phyloP scores from a whole-genome alignment of 2,797 vertebrate genomes.

The Podargus strigoides region DNA sequence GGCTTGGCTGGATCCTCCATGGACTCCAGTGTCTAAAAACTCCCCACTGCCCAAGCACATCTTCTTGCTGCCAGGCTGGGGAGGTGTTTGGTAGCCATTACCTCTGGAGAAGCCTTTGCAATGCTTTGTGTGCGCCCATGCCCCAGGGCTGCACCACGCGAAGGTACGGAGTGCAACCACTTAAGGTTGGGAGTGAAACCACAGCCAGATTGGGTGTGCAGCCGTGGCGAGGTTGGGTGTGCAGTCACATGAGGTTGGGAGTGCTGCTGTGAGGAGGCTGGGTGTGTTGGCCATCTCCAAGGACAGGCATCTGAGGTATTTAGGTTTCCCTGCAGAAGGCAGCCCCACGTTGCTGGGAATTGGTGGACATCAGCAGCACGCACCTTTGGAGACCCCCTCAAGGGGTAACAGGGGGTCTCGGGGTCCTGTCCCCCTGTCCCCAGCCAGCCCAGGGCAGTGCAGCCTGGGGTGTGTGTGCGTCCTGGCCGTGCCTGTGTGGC shows the following conservation, averaged over 20 bases:
- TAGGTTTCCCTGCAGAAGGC: background rate
- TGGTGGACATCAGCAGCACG: background rate
- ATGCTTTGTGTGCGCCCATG: background rate
- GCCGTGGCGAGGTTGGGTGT: no score
- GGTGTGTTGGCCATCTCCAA: background rate
- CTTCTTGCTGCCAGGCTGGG: background rate
- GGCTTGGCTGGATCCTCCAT: background rate
- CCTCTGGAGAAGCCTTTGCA: background rate
- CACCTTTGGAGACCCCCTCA: background rate
- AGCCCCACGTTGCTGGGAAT: rapidly evolving
- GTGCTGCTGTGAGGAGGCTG: background rate
- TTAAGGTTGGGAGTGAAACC: no score
- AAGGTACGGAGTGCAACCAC: no score
- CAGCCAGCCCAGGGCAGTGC: rapidly evolving
- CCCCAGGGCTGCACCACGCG: background rate
- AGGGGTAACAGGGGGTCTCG: rapidly evolving
- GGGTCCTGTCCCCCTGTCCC: background rate
- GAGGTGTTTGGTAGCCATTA: background rate
- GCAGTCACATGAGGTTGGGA: background rate
- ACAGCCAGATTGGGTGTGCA: background rate
- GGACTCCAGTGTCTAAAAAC: background rate
- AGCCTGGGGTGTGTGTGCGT: background rate
- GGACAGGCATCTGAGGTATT: background rate
- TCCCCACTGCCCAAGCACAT: background rate
- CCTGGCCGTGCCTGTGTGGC: background rate